Evolutionary conservation across 1,140 invertebrate species (phyloP).

Genomic region (Lordiphosa collinella): DNA sequence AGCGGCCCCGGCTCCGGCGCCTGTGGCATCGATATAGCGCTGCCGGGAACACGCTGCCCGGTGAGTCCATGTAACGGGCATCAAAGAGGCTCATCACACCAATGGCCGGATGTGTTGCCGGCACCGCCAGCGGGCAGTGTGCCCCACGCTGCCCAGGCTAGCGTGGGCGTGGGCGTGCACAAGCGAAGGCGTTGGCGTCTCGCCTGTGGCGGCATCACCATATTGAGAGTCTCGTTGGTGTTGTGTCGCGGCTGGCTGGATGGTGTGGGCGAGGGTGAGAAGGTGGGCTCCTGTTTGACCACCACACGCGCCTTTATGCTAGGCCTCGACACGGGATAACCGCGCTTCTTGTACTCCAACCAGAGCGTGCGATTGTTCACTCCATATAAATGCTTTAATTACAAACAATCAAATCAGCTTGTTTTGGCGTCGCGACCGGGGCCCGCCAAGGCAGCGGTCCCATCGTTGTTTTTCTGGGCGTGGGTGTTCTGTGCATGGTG

Average conservation of each 20-base stretch:
- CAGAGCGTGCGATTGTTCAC: slow-evolving; percentile 91
- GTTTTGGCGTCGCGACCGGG: slow-evolving; percentile 32
- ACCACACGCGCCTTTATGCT: slow-evolving; percentile 86
- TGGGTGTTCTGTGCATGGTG: slow-evolving; percentile 10
- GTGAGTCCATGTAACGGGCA: slow-evolving; percentile 82
- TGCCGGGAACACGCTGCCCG: slow-evolving; percentile 80
- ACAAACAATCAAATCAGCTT: slow-evolving; percentile 78
- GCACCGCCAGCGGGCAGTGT: slow-evolving; percentile 33
- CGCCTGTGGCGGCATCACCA: slow-evolving; percentile 81
- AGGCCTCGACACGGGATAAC: slow-evolving; percentile 87
- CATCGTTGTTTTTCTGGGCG: slow-evolving; percentile 31
- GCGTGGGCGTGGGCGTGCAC: slow-evolving; percentile 78
- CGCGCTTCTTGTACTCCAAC: slow-evolving; percentile 90
- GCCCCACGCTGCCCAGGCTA: slow-evolving; percentile 32
- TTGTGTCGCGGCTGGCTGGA: slow-evolving; percentile 66
- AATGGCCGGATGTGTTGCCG: slow-evolving; percentile 80
- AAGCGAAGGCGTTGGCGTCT: slow-evolving; percentile 78
- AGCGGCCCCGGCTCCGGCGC: slow-evolving; percentile 48
- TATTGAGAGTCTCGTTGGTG: slow-evolving; percentile 79
- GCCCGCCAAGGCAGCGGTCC: slow-evolving; percentile 14
- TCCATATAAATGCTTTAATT: slow-evolving; percentile 84
- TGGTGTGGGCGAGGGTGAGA: slow-evolving; percentile 81
- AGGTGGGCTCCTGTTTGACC: slow-evolving; percentile 83
- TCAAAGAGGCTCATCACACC: slow-evolving; percentile 83
- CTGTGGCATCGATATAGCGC: slow-evolving; percentile 79